Percentiles rank a stretch among this genome's conserved stretches.
Conservation (phyloP, 2,797 vertebrate genomes). For the Phalanger gymnotis region DNA sequence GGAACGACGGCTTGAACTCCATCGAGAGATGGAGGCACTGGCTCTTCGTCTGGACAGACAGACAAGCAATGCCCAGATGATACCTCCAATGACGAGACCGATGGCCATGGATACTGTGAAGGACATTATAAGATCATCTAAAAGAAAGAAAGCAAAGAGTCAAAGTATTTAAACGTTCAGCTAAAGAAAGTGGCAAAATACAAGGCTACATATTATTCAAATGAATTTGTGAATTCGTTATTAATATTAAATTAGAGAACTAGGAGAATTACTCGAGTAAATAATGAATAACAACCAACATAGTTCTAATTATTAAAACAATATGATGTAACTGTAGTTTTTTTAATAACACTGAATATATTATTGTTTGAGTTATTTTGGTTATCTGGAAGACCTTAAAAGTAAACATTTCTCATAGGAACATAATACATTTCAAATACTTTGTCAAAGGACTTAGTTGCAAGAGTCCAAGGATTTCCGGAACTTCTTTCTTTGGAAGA, state of each 20-base stretch:
- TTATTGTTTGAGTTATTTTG: background rate
- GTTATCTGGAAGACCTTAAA: constrained; percentile 19
- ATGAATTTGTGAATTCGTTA: background rate
- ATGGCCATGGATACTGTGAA: constrained; percentile 95
- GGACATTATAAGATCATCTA: constrained; percentile 93
- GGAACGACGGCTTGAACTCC: constrained; percentile 83
- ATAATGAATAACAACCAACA: background rate
- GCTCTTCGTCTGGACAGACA: constrained; percentile 93
- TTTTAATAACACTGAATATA: background rate
- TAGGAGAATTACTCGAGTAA: background rate
- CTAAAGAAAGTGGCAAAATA: background rate
- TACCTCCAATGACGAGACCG: constrained; percentile 91
- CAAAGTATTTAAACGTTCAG: constrained; percentile 1
- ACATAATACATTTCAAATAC: background rate
- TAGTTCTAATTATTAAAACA: background rate
- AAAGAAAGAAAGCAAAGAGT: constrained; percentile 70
- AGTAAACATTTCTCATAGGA: background rate
- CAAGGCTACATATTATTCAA: background rate
- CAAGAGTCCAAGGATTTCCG: background rate
- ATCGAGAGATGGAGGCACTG: constrained; percentile 93
- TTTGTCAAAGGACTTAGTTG: background rate
- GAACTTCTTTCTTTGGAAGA: background rate
- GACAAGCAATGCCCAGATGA: constrained; percentile 91
- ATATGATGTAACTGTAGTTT: background rate
- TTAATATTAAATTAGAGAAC: constrained; percentile 10